Base-by-base conservation (phyloP, 1,140 invertebrate species). In the Drosophila ficusphila region DNA sequence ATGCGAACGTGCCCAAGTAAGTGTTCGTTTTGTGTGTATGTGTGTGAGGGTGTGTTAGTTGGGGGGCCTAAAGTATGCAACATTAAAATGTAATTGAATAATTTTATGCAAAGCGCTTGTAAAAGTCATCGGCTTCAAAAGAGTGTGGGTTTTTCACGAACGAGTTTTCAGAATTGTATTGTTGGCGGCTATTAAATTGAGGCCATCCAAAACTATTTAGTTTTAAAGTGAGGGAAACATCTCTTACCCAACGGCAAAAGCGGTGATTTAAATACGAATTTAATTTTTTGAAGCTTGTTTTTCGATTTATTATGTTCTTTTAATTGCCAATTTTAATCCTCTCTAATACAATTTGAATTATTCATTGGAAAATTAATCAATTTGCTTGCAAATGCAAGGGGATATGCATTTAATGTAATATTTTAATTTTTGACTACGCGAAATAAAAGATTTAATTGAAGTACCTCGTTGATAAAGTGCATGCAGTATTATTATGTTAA, bases 11-110 rank as follows among this genome's bases (percentile, higher is more conserved):
- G 67, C 60, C 60, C 18, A 52, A 34, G 33, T 52, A 56, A 23
- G 52, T 34, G 52, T 74, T 33, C 34, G 19, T 16, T 38, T 36
- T 44, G n/a, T 46, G 11, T n/a, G 53, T 19, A 11, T 42, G 5
- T 27, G 6, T 33, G 23, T 25, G 27, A 25, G 52, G 14, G 48
- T 34, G 19, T 33, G 54, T 31, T 19, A 70, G 47, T 47, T 31
- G 56, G 38, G 36, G 56, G 38, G 36, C 19, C 42, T 29, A 44
- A 72, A 77, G 60, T 65, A 76, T 42, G 33, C 58, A 52, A 64
- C 71, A 81, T 72, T 65, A 52, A 51, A 65, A 67, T 65, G 36
- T 67, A 65, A 81, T 81, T 76, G 77, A 76, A 76, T 81, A 76
- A 52, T 75, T 62, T 64, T 49, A 46, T 56, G 41, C n/a, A 61